Conservation (phyloP, 2,888 invertebrate genomes). For the Megaustenia siamemsis region DNA sequence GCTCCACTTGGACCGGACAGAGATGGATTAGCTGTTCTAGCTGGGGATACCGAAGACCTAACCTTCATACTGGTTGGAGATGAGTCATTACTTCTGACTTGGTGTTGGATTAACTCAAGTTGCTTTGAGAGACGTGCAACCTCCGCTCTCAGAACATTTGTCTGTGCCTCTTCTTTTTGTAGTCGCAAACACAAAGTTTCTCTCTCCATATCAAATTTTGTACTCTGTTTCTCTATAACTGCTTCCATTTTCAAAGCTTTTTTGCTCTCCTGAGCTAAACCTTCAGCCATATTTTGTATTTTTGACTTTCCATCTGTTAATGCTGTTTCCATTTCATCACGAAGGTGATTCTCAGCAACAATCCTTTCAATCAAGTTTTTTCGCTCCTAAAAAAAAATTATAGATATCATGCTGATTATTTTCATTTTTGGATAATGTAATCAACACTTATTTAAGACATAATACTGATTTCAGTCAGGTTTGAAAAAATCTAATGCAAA, state of each 20-base stretch:
- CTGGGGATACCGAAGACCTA: constrained; percentile 52
- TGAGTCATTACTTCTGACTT: constrained; percentile 52
- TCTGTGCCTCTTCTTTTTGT: constrained; percentile 85
- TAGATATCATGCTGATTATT: neutral
- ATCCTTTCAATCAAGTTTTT: constrained; percentile 75
- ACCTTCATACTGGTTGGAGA: constrained; percentile 32
- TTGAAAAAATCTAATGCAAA: neutral
- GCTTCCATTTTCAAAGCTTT: constrained; percentile 92
- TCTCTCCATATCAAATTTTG: constrained; percentile 88
- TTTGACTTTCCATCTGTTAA: constrained; percentile 87
- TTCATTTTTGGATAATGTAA: neutral
- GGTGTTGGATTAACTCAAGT: constrained; percentile 69
- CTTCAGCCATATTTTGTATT: constrained; percentile 90
- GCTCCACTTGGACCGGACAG: constrained; percentile 2
- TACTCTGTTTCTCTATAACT: constrained; percentile 89
- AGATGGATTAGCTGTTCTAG: constrained; percentile 42
- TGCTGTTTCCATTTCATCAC: constrained; percentile 82
- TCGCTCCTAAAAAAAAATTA: constrained; percentile 70
- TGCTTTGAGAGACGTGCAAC: constrained; percentile 80
- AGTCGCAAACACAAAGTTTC: constrained; percentile 86
- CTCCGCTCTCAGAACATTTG: constrained; percentile 84
- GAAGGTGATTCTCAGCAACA: constrained; percentile 87
- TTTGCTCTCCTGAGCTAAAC: constrained; percentile 91
- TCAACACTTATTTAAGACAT: neutral
- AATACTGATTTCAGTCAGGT: neutral